These are phyloP conservation scores for Catocala fraxini DNA, from an alignment of 2,888 invertebrate species.

Conservation along the genomic window DNA sequence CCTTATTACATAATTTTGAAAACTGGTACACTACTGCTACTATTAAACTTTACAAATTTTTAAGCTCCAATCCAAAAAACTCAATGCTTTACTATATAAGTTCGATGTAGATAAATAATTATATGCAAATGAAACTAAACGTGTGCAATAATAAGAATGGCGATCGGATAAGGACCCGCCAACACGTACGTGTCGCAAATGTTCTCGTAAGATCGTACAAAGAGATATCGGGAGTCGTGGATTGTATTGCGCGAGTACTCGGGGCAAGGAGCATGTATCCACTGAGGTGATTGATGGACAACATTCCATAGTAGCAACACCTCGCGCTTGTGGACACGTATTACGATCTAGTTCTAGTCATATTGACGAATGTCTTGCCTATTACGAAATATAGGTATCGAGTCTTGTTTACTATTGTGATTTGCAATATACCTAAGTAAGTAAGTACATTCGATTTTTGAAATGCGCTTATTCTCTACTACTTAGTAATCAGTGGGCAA, in stretches of 20 bases:
- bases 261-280: not conserved
- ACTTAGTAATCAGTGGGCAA: too few species aligned
- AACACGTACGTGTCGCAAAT: conserved; percentile 46
- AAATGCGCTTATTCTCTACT: too few species aligned
- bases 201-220: conserved; percentile 28
- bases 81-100: too few species aligned
- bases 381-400: not conserved
- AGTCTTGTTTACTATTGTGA: too few species aligned
- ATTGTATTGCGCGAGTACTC: conserved; percentile 9
- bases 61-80: too few species aligned
- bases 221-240: conserved; percentile 37
- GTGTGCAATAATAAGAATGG: conserved; percentile 11
- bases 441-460: too few species aligned
- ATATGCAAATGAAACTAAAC: conserved; percentile 14
- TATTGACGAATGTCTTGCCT: not conserved
- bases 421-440: too few species aligned
- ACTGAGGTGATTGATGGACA: conserved; percentile 12
- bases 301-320: conserved; percentile 5
- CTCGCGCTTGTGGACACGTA: not conserved
- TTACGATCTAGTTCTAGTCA: not conserved
- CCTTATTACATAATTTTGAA: too few species aligned
- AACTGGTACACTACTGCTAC: too few species aligned
- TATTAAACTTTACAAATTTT: too few species aligned
- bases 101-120: not conserved
- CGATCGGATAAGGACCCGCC: conserved; percentile 43